Evolutionary conservation across 2,888 invertebrate genomes (phyloP), one percentile per base, ranked within the genome.

Genomic region (Chrysina gloriosa): DNA sequence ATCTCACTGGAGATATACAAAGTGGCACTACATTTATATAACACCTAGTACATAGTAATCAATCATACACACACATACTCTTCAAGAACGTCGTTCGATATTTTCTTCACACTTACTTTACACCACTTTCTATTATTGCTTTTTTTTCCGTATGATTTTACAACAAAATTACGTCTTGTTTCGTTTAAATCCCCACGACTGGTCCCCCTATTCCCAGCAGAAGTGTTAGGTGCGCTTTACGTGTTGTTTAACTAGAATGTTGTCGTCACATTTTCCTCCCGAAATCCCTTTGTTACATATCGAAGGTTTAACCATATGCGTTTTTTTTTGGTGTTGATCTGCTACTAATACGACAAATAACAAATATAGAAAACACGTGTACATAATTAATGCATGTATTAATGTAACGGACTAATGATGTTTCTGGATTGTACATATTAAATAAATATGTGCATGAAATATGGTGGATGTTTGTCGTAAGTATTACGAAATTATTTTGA

Each of bases 381-480:
- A 48, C 34, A 63, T 63, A 34, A 63, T 9, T 63, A 64, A 63
- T 69, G 68, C 68, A 69, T 69, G 67, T 73, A 73, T 72, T 65
- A 66, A 70, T 68, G 68, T 72, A 72, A 69, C 68, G 47, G 63
- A 56, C 56, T 72, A 73, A 72, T 70, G 48, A 27, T 42, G n/a
- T 61, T 42, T 39, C 36, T 61, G 29, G 45, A 52, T 58, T 67
- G 63, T 56, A 54, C 52, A 52, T 67, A 63, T 63, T 54, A 52
- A 50, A 63, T 50, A 65, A 68, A 68, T 65, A 68, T 70, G 67
- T 54, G 73, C 73, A 73, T 73, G 72, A 67, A 69, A 68, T 61
- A 63, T 73, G 73, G 65, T 72, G 72, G 72, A 71, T 73, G 71
- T 74, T 58, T 73, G 67, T 74, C 71, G 74, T 74, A 74, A 74